phyloP scores from a whole-genome alignment of 2,888 invertebrate genomes.

The Baccha elongata region DNA sequence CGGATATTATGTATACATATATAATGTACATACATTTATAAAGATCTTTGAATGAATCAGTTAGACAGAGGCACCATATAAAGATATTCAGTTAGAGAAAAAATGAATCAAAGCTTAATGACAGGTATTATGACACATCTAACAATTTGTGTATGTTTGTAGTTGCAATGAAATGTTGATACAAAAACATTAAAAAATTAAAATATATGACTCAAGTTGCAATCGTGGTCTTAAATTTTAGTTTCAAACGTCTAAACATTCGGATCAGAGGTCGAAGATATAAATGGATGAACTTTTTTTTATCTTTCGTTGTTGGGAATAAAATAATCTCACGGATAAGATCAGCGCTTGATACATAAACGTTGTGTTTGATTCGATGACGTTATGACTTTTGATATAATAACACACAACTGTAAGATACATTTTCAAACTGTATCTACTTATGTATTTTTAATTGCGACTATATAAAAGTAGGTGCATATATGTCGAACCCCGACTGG shows the following conservation, averaged over 20 bases:
- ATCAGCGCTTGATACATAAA: too few species aligned
- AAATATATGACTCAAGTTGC: conserved; percentile 25
- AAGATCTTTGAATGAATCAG: conserved; percentile 48
- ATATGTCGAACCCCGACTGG: too few species aligned
- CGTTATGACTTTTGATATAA: too few species aligned
- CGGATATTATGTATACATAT: too few species aligned
- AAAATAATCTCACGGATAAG: too few species aligned
- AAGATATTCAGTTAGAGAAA: neutral
- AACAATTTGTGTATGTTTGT: conserved; percentile 7
- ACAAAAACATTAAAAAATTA: neutral
- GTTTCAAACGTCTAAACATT: conserved; percentile 25
- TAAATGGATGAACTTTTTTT: conserved; percentile 43
- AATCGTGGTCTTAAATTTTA: conserved; percentile 31
- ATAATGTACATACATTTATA: too few species aligned
- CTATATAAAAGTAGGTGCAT: too few species aligned
- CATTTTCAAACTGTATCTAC: too few species aligned
- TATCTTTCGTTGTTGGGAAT: too few species aligned
- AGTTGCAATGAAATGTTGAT: conserved; percentile 8
- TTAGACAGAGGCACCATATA: neutral
- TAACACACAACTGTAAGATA: too few species aligned
- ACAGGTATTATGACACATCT: conserved; percentile 66
- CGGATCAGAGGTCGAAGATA: conserved; percentile 54
- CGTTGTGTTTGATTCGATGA: too few species aligned
- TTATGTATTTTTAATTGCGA: too few species aligned
- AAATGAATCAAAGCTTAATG: conserved; percentile 54